phyloP scores from a whole-genome alignment of 1,140 invertebrate species.

The Thaumetopoea pityocampa region DNA sequence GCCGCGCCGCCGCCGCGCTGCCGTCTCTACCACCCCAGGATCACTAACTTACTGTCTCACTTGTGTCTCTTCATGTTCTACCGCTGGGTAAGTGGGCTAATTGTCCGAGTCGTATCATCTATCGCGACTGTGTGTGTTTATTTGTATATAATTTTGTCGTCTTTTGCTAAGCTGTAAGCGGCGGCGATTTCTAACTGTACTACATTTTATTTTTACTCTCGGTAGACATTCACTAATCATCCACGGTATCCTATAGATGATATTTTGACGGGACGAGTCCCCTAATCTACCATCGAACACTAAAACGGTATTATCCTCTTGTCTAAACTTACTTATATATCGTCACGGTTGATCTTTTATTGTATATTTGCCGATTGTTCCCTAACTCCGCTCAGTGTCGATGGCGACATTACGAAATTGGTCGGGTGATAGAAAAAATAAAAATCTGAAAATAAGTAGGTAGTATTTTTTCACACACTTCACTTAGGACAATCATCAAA shows the following conservation, averaged over 20 bases:
- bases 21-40: constrained; percentile 11
- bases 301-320: constrained; percentile 45
- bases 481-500: constrained; percentile 60
- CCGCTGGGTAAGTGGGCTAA: constrained; percentile 27
- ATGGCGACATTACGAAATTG: constrained; percentile 61
- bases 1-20: constrained; percentile 12
- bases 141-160: constrained; percentile 27
- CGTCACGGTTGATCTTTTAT: constrained; percentile 47
- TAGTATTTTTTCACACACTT: constrained; percentile 72
- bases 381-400: constrained; percentile 55
- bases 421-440: constrained; percentile 73
- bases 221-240: constrained; percentile 42
- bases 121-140: constrained; percentile 26
- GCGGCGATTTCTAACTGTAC: constrained; percentile 52
- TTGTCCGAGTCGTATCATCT: constrained; percentile 27
- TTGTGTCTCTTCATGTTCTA: constrained; percentile 24
- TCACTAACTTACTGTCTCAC: constrained; percentile 14
- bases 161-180: constrained; percentile 57
- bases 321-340: constrained; percentile 58
- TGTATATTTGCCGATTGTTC: constrained; percentile 48
- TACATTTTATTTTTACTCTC: constrained; percentile 34
- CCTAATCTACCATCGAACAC: constrained; percentile 65
- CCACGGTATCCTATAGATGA: constrained; percentile 45
- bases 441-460: constrained; percentile 75
- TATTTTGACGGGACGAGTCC: constrained; percentile 39